Base-by-base conservation (phyloP, 35 echinoderm and acorn worm species). In the Anneissia japonica region DNA sequence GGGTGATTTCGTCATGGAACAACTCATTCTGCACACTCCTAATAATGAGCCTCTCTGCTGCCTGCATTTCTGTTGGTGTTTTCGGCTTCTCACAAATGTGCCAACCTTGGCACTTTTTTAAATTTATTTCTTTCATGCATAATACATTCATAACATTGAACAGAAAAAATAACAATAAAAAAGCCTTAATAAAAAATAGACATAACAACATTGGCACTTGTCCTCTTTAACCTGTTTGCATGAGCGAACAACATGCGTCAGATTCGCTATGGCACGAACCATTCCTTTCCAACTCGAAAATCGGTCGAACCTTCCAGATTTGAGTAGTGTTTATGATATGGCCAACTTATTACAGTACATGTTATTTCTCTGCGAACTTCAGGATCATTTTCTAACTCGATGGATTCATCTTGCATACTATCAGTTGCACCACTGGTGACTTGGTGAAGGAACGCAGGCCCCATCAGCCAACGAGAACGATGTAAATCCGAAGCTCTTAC, bases 261-360 rank as follows among this genome's bases (percentile, higher is more conserved):
- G 39, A 30, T 82, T 82, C 5, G 80, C 36, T 30, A 46, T 38
- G 3, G 80, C 80, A 41, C 39, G 80, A 12, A 17, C 28, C 30
- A 46, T 38, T 82, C 3, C 13, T 19, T 82, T 82, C 80, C 80
- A 82, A 40, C 36, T 40, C 7, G 80, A 82, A 38, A 82, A 82
- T 30, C 80, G 31, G 7, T 82, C 4, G 28, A 82, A 82, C 28
- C 80, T 38, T 13, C 5, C 19, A 0, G 19, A 13, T 23, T 14
- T 23, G 3, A 38, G 36, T 10, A 13, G 0, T 38, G 37, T 14
- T 84, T 6, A 32, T 84, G 39, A 23, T 23, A 46, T 31, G 41
- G 5, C 39, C 5, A 45, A 35, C 36, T 38, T 84, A 11, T 46
- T 84, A 30, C 21, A 7, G n/a, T n/a, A 34, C 16, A 32, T 2